phyloP scores from a whole-genome alignment of 1,140 invertebrate genomes.

The Tetramorium alpestre region DNA sequence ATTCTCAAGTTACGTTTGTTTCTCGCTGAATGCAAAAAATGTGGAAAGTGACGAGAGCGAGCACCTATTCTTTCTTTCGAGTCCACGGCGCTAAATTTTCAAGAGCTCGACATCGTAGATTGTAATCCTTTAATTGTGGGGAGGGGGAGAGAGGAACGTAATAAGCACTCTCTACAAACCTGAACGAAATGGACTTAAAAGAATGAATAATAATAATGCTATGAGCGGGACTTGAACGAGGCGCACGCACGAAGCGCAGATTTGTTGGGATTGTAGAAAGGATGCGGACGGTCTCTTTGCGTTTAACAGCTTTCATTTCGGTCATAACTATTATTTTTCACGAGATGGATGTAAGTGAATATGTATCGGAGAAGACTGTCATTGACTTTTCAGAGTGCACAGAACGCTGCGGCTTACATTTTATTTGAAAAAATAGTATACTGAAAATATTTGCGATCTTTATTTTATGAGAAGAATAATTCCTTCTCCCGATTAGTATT shows the following conservation, averaged over 20 bases:
- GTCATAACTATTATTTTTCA: neutral
- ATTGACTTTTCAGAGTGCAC: neutral
- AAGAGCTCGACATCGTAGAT: conserved; percentile 22
- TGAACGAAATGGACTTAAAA: conserved; percentile 35
- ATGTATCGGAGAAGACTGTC: neutral
- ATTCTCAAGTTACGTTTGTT: neutral
- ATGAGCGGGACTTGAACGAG: neutral
- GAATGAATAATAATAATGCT: conserved; percentile 17
- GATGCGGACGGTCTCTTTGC: neutral
- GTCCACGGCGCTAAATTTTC: conserved; percentile 30
- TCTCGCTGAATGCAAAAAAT: neutral
- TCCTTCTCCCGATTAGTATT: neutral
- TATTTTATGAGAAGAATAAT: neutral
- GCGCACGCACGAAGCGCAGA: neutral
- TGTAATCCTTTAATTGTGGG: conserved; percentile 30
- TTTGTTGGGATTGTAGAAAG: neutral
- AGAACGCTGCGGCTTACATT: neutral
- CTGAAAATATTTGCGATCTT: neutral
- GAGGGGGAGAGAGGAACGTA: neutral
- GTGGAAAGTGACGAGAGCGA: conserved; percentile 16
- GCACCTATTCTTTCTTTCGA: conserved; percentile 7
- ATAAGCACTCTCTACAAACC: conserved; percentile 19
- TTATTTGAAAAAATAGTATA: neutral
- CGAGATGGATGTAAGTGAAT: neutral
- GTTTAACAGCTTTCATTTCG: neutral